Evolutionary conservation across 2,113 vertebrate species (phyloP).

Genomic region (Tetraodon nigroviridis): DNA sequence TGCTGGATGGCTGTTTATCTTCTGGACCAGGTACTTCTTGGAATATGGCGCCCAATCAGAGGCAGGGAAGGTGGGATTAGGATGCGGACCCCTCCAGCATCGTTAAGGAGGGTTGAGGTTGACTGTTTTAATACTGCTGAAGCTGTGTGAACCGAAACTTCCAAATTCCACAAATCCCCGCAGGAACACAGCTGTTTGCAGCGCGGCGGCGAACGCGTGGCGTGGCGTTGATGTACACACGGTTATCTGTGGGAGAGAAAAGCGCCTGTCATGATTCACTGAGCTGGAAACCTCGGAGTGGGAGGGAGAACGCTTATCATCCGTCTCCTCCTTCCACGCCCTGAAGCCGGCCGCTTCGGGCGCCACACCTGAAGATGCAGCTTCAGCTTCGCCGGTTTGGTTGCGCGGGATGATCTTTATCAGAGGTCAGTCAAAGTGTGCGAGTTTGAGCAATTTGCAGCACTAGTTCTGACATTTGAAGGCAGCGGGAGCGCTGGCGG

Average conservation of each 20-base stretch:
- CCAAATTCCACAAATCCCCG: neutral
- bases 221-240: conserved; percentile 24
- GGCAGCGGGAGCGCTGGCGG: conserved; percentile 50
- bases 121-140: conserved; percentile 9
- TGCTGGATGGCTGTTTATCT: conserved; percentile 55
- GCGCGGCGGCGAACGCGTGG: conserved; percentile 14
- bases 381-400: conserved; percentile 46
- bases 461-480: conserved; percentile 53
- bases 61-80: conserved; percentile 51
- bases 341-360: conserved; percentile 44
- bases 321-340: conserved; percentile 59
- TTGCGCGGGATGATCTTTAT: conserved; percentile 61
- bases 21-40: conserved; percentile 59
- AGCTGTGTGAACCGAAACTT: neutral
- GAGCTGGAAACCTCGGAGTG: conserved; percentile 45
- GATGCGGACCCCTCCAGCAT: conserved; percentile 42
- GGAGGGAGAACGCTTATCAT: conserved; percentile 59
- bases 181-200: neutral
- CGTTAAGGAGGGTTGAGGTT: conserved; percentile 39
- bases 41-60: conserved; percentile 46
- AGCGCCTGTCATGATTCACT: conserved; percentile 47
- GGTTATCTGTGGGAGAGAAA: conserved; percentile 38
- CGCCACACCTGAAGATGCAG: conserved; percentile 40
- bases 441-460: conserved; percentile 65
- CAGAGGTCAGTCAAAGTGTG: conserved; percentile 62